Conservation (phyloP, 2,888 invertebrate genomes). For the Psococerastis gibbosa region DNA sequence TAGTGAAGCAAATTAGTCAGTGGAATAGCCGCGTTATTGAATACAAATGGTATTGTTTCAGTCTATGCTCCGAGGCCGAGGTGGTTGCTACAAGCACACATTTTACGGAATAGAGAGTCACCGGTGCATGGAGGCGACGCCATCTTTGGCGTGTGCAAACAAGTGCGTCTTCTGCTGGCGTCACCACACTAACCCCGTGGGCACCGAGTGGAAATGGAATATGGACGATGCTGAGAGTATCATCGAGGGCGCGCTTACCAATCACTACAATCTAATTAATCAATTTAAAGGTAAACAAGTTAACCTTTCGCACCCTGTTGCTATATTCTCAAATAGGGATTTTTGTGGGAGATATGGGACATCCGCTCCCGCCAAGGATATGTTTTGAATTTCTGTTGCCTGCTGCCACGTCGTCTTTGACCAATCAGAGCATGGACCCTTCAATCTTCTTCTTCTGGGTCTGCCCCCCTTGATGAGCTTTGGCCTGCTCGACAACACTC, state of each 20-base stretch:
- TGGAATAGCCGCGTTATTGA: neutral
- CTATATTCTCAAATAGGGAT: neutral
- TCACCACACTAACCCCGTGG: constrained; percentile 31
- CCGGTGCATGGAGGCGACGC: constrained; percentile 38
- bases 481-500: too few species aligned
- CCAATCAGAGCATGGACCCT: too few species aligned
- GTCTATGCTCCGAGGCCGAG: constrained; percentile 31
- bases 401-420: too few species aligned
- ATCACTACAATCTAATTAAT: constrained; percentile 33
- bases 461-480: too few species aligned
- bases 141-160: constrained; percentile 37
- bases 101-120: constrained; percentile 39
- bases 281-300: constrained; percentile 24
- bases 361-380: neutral
- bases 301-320: neutral
- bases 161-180: constrained; percentile 42
- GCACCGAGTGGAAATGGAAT: constrained; percentile 40
- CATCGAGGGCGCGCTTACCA: constrained; percentile 30
- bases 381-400: constrained; percentile 11
- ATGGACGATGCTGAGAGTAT: constrained; percentile 33
- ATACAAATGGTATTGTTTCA: constrained; percentile 14
- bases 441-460: too few species aligned
- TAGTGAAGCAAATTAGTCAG: too few species aligned
- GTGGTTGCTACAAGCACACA: constrained; percentile 39
- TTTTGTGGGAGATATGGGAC: too few species aligned